Conservation (phyloP, 2,888 invertebrate genomes). For the Zygothrica quintamaculata region DNA sequence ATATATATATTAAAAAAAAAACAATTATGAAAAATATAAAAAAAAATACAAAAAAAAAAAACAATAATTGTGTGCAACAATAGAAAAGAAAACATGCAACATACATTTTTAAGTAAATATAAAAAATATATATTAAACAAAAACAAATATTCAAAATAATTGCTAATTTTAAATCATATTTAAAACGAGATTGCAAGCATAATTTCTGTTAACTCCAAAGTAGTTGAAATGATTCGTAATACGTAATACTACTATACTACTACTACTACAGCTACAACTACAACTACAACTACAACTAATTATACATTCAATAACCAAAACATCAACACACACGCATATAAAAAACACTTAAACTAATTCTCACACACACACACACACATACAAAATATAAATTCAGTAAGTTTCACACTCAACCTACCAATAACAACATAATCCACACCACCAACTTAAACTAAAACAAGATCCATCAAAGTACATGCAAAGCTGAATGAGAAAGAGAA, state of each 20-base stretch:
- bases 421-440: slow-evolving; percentile 72
- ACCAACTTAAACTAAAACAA: slow-evolving; percentile 49
- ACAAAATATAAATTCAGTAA: slow-evolving; percentile 26
- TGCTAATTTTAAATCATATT: slow-evolving; percentile 68
- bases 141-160: slow-evolving; percentile 66
- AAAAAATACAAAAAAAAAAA: slow-evolving; percentile 25
- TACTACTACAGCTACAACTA: too few relatives aligned
- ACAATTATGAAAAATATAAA: slow-evolving; percentile 25
- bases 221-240: slow-evolving; percentile 51
- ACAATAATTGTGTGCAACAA: slow-evolving; percentile 68
- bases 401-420: slow-evolving; percentile 56
- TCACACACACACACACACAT: slow-evolving; percentile 18
- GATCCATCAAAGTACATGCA: slow-evolving; percentile 52
- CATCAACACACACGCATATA: slow-evolving; percentile 28
- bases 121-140: slow-evolving; percentile 65
- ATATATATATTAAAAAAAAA: slow-evolving; percentile 27
- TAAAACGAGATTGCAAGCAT: slow-evolving; percentile 46
- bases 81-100: slow-evolving; percentile 56
- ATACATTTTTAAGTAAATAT: slow-evolving; percentile 73
- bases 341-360: slow-evolving; percentile 25
- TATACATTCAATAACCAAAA: slow-evolving; percentile 37
- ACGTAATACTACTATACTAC: slow-evolving; percentile 27
- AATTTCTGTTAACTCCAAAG: slow-evolving; percentile 61
- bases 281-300: too few relatives aligned
- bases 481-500: too few relatives aligned